Percentiles rank a stretch among this genome's conserved stretches.
Evolutionary conservation across 2,113 vertebrate genomes (phyloP).

Genomic region (Amia ocellicauda): DNA sequence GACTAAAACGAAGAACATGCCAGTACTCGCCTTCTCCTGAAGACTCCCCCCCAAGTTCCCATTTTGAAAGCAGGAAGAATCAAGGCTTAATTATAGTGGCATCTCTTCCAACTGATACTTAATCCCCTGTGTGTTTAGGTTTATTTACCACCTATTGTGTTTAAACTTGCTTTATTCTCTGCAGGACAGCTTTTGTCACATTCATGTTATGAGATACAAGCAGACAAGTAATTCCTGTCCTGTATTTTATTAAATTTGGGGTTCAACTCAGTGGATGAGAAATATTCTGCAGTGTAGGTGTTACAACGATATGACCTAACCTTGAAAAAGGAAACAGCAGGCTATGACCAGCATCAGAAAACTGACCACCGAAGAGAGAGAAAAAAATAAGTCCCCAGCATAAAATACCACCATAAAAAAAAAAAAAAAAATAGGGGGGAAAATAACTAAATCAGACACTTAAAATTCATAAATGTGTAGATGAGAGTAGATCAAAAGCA

Average conservation of each 20-base stretch:
- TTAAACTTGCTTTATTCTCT: constrained; percentile 19
- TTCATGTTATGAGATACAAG: background rate
- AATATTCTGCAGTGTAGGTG: constrained; percentile 7
- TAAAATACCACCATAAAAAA: no score
- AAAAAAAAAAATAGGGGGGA: no score
- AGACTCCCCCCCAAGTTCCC: constrained; percentile 29
- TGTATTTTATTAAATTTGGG: background rate
- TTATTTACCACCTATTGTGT: constrained; percentile 19
- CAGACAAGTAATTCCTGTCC: constrained; percentile 2
- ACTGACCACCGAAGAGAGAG: no score
- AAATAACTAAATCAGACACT: background rate
- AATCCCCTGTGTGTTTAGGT: constrained; percentile 24
- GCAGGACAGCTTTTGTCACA: constrained; percentile 4
- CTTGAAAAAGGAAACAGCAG: no score
- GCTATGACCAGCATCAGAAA: no score
- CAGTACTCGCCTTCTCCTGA: constrained; percentile 56
- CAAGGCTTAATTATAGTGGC: constrained; percentile 27
- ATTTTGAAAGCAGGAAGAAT: constrained; percentile 13
- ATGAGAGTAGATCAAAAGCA: background rate
- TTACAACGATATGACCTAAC: no score
- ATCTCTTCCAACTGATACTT: constrained; percentile 22
- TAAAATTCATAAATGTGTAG: constrained; percentile 14
- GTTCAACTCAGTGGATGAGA: constrained; percentile 1
- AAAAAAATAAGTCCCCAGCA: no score
- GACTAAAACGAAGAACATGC: constrained; percentile 47